These are phyloP conservation scores for Hirundichthys speculiger DNA, from an alignment of 2,113 vertebrate genomes.

Conservation along the genomic window DNA sequence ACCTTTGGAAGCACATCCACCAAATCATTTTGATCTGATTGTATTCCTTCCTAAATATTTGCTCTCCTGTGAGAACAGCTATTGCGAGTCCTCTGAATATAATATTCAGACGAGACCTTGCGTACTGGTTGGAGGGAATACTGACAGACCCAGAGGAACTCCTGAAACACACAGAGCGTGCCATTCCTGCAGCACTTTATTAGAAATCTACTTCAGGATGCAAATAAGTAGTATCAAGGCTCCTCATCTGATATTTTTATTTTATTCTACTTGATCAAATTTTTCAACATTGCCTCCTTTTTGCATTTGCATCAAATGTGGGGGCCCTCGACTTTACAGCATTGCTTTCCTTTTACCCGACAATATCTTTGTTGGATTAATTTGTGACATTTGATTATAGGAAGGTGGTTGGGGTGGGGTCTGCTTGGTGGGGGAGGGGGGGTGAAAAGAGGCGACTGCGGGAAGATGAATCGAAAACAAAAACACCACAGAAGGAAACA, in stretches of 20 bases:
- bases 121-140: constrained; percentile 42
- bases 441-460: not conserved
- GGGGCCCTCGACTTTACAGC: constrained; percentile 16
- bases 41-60: constrained; percentile 44
- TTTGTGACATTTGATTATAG: constrained; percentile 46
- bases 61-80: constrained; percentile 39
- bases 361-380: constrained; percentile 36
- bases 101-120: constrained; percentile 36
- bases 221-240: constrained; percentile 30
- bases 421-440: constrained; percentile 7
- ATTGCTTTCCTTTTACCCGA: constrained; percentile 24
- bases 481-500: constrained; percentile 65
- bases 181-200: constrained; percentile 33
- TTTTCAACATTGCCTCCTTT: constrained; percentile 2
- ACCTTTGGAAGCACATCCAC: constrained; percentile 16
- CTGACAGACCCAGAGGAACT: constrained; percentile 28
- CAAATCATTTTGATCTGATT: not conserved
- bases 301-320: not conserved
- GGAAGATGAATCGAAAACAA: constrained; percentile 46
- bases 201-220: constrained; percentile 48
- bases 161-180: constrained; percentile 21
- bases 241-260: constrained; percentile 20
- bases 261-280: not conserved
- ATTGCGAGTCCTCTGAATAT: constrained; percentile 32
- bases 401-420: constrained; percentile 14